phyloP scores from a whole-genome alignment of 2,113 vertebrate genomes.

The Passer montanus region DNA sequence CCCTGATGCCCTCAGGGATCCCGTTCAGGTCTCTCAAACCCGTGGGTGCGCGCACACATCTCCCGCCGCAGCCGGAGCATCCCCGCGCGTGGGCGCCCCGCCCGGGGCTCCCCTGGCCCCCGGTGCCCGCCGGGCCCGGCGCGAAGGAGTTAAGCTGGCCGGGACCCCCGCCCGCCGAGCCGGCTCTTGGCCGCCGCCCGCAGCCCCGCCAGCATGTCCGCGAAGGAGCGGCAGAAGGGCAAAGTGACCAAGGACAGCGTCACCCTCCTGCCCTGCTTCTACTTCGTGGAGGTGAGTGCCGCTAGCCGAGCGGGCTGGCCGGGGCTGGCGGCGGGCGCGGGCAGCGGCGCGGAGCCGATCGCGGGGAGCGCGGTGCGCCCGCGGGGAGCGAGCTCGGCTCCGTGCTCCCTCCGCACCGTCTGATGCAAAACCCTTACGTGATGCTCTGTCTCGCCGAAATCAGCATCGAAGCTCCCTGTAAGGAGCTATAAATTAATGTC shows the following conservation, averaged over 20 bases:
- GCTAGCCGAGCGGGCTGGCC: neutral
- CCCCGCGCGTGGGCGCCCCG: fast-evolving
- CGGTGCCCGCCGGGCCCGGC: neutral
- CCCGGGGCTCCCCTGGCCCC: neutral
- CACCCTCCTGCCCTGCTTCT: conserved; percentile 95
- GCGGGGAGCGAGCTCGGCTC: neutral
- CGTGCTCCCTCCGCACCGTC: neutral
- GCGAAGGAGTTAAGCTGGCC: neutral
- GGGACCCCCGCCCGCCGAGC: conserved; percentile 9
- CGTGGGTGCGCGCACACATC: fast-evolving
- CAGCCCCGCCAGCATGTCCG: conserved; percentile 82
- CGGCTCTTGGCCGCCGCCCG: conserved; percentile 31
- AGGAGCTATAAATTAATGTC: neutral
- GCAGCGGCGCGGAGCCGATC: neutral
- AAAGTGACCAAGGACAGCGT: conserved; percentile 91
- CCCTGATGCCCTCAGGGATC: neutral
- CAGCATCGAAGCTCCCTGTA: neutral
- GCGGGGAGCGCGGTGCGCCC: neutral
- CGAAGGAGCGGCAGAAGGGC: conserved; percentile 84
- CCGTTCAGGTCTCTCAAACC: neutral
- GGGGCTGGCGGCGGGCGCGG: neutral
- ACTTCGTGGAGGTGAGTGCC: conserved; percentile 94
- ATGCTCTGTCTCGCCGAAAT: neutral
- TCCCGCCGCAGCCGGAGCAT: fast-evolving
- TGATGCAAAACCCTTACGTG: neutral